phyloP scores from a whole-genome alignment of 2,888 invertebrate genomes.

The Lysandra coridon region DNA sequence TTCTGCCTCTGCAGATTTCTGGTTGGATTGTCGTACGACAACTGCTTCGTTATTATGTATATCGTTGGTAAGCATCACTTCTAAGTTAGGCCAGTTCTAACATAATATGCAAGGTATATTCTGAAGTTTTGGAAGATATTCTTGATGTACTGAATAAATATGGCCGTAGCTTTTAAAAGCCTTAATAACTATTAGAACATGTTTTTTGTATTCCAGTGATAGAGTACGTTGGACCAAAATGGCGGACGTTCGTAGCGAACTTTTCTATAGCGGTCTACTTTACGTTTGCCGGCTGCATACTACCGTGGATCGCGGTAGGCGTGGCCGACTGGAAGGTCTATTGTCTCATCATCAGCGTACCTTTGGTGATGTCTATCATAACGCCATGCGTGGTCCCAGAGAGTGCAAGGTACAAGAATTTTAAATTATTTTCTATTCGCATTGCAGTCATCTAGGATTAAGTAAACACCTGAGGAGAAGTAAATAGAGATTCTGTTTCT shows the following conservation, averaged over 20 bases:
- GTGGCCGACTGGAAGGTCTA: constrained; percentile 89
- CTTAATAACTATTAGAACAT: background rate
- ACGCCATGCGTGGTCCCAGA: constrained; percentile 91
- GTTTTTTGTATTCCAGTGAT: constrained; percentile 80
- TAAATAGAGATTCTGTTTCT: background rate
- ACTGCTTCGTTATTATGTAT: constrained; percentile 95
- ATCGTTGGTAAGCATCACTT: constrained; percentile 85
- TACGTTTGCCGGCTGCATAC: constrained; percentile 88
- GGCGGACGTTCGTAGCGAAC: constrained; percentile 94
- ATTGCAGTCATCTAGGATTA: background rate
- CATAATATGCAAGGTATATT: too few relatives aligned
- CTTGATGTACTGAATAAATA: background rate
- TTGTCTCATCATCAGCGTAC: constrained; percentile 87
- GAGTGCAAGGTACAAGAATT: constrained; percentile 84
- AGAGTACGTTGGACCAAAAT: constrained; percentile 93
- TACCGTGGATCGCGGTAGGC: constrained; percentile 92
- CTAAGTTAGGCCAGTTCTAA: background rate
- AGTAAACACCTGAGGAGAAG: background rate
- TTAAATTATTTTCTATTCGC: background rate
- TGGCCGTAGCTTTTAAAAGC: background rate
- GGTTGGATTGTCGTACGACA: constrained; percentile 93
- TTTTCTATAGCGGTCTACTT: constrained; percentile 94
- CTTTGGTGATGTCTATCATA: constrained; percentile 83
- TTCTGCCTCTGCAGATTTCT: constrained; percentile 92
- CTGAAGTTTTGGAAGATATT: background rate